Percentiles rank a stretch among this genome's conserved stretches.
phyloP scores from a whole-genome alignment of 2,113 vertebrate species.

The Alethe diademata region DNA sequence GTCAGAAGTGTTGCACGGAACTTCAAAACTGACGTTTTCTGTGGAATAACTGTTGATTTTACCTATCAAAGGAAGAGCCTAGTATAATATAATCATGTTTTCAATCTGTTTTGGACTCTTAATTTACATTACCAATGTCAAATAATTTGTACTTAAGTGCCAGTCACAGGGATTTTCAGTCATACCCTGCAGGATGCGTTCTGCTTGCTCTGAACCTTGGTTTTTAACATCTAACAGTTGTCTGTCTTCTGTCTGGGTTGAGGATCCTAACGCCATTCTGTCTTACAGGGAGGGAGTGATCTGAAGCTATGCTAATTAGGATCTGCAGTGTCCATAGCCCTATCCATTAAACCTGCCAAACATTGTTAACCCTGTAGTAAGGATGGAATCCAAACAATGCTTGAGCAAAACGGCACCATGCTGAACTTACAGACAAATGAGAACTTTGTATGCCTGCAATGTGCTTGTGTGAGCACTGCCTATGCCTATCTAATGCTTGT shows the following conservation, averaged over 20 bases:
- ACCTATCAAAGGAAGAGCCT: background rate
- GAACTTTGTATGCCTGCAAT: constrained; percentile 13
- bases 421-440: background rate
- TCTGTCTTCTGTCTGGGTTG: background rate
- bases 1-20: background rate
- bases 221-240: background rate
- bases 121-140: background rate
- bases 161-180: background rate
- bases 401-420: background rate
- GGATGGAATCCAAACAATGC: background rate
- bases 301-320: background rate
- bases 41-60: background rate
- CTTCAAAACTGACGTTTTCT: background rate
- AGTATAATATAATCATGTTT: background rate
- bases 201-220: background rate
- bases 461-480: background rate
- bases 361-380: background rate
- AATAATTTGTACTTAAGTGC: background rate
- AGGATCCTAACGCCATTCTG: background rate
- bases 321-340: background rate
- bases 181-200: background rate
- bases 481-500: constrained; percentile 55
- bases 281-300: background rate
- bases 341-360: background rate
- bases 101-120: background rate